Evolutionary conservation across 2,888 invertebrate species (phyloP), one percentile per base, ranked within the genome.

Genomic region (Meta bourneti): DNA sequence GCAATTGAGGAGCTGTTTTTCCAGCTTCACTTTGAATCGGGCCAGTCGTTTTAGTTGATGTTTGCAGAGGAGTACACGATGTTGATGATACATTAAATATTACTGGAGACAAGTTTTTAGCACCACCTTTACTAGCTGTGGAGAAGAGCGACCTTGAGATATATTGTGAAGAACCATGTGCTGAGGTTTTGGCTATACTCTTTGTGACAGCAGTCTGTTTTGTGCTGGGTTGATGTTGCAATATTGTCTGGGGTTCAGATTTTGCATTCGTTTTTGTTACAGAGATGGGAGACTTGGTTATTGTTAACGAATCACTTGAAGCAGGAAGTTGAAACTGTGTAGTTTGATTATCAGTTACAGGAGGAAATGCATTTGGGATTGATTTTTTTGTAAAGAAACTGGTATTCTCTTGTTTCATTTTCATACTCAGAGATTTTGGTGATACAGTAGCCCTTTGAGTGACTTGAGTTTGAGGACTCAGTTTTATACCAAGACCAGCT

Each of bases 21-120:
- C 49, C 20, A 69, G 72, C 70, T 49, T 87, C 91, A 78, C 72
- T 83, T 54, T 83, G 87, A 9, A 72, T 71, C 9, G 83, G 49
- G 8, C 72, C 91, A 8, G 88, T 75, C 13, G 79, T 74, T 61
- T 89, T 92, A 34, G 80, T 83, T 9, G 88, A 7, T 11, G 84
- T 84, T 20, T 88, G 88, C n/a, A 74, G 75, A 16, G 84, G 6
- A 52, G 91, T 69, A 74, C 80, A 34, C 6, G 84, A 69, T 48
- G 91, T 78, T 19, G 88, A 80, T 9, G 87, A 20, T 13, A 92
- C 89, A 71, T 89, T 92, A 52, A 89, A 92, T n/a, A 92, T 89
- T 8, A 89, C 89, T 48, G 91, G 88, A n/a, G 84, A 51, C 20
- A 91, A 82, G 49, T 19, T 84, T 54, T 92, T 88, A 34, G 84